Base-by-base conservation (phyloP, 2,888 invertebrate species). In the Brachynemurus nebulosus region DNA sequence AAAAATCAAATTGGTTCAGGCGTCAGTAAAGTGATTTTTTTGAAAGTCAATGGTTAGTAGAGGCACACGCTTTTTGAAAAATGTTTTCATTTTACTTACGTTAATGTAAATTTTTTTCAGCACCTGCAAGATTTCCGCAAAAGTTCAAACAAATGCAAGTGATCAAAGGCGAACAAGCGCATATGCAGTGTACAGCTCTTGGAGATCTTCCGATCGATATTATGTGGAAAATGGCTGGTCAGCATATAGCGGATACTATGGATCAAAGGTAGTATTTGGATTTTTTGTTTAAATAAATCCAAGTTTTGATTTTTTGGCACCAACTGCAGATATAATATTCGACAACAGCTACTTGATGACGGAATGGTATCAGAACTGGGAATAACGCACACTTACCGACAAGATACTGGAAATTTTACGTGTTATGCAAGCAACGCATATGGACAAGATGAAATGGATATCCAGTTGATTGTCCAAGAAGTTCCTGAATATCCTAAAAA, bases 1-100 rank as follows among this genome's bases (percentile, higher is more conserved):
- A 80, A 86, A 56, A 93, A 93, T 61, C 86, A 83, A 53, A 88
- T 93, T 50, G 91, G 90, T 1, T 80, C 86, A 12, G 91, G 89
- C 9, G 78, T 92, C 46, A 91, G 91, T 70, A 92, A 92, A 68
- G 85, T 92, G 44, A 83, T 92, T 54, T 85, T 83, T 61, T 68
- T 90, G 45, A 88, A 86, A 70, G 88, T 90, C 43, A 89, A 90
- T 62, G 88, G 89, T 89, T 68, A 70, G 76, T 66, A n/a, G n/a
- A n/a, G n/a, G n/a, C n/a, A n/a, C 35, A 46, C 3, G 36, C 23
- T 35, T 27, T 16, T n/a, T n/a, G 17, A 16, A 33, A 18, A 39
- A 23, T 40, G 16, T 36, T 16, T 48, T 44, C 44, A 18, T 49
- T 49, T 30, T 2, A 8, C 17, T 18, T 2, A 36, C n/a, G 4